Base-by-base conservation (phyloP, 1,140 invertebrate genomes). In the Polypedilum vanderplanki region DNA sequence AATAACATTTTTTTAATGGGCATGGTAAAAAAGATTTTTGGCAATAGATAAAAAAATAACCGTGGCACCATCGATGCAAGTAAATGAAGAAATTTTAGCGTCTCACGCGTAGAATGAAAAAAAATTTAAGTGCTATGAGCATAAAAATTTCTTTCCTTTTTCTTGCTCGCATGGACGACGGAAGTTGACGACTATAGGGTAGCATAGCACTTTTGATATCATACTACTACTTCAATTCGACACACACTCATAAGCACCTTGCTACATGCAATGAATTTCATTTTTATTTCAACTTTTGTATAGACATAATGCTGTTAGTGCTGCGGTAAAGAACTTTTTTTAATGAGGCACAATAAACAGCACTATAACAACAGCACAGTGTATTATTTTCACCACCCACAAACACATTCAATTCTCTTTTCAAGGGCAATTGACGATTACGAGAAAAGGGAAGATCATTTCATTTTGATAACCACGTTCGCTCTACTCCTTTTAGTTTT, bases 311-410 rank as follows among this genome's bases (percentile, higher is more conserved):
- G 8, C 12, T n/a, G 46, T 57, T n/a, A 57, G 46, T 33, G 46
- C 12, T 57, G 12, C 46, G 46, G n/a, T n/a, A 57, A 4, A 57
- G 12, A 57, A 57, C n/a, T 57, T 57, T 57, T 15, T 57, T 57
- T n/a, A 57, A 57, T 57, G 46, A 57, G 46, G 46, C 46, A 57
- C 46, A 57, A 57, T 57, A 57, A 57, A 57, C 46, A 57, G 46
- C 46, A 57, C 46, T 57, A 57, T 57, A 57, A 57, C 46, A 57
- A 57, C 46, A 4, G n/a, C 10, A 57, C 46, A n/a, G n/a, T n/a
- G 46, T n/a, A 57, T 33, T 33, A 33, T 33, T 33, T 3, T 33
- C n/a, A n/a, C n/a, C n/a, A n/a, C n/a, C n/a, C n/a, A n/a, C n/a
- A n/a, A n/a, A n/a, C n/a, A n/a, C n/a, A n/a, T n/a, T n/a, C n/a